Evolutionary conservation across 2,888 invertebrate species (phyloP).

Genomic region (Drosophila quinaria): DNA sequence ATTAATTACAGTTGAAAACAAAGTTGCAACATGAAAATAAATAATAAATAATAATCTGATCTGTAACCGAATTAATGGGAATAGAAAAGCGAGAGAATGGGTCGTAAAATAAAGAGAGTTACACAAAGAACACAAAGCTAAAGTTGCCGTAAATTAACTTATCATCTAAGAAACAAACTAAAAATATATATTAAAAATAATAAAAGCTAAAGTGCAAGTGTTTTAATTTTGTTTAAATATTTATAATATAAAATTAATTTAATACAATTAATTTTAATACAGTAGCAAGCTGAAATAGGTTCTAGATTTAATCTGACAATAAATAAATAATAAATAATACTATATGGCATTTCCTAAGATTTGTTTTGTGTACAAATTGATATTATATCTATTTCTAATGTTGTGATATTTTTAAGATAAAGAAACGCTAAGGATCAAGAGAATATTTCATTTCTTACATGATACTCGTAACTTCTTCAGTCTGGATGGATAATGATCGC

Average conservation of each 20-base stretch:
- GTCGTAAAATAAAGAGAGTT: no score
- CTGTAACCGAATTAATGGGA: not conserved
- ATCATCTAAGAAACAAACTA: no score
- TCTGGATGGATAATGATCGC: constrained; percentile 44
- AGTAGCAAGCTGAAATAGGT: no score
- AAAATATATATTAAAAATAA: not conserved
- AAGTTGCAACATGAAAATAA: not conserved
- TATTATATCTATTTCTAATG: not conserved
- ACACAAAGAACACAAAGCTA: not conserved
- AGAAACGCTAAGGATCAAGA: not conserved
- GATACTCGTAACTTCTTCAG: not conserved
- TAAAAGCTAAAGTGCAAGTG: not conserved
- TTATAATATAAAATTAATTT: no score
- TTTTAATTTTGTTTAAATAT: no score
- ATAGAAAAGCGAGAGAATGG: not conserved
- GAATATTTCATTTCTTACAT: not conserved
- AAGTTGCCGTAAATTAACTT: not conserved
- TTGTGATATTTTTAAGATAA: not conserved
- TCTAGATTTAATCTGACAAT: no score
- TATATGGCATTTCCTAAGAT: not conserved
- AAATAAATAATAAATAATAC: no score
- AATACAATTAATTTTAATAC: no score
- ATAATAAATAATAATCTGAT: not conserved
- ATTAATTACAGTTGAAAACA: constrained; percentile 20
- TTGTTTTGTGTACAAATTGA: not conserved